Evolutionary conservation across 2,113 vertebrate genomes (phyloP).

Genomic region (Hippocampus zosterae): DNA sequence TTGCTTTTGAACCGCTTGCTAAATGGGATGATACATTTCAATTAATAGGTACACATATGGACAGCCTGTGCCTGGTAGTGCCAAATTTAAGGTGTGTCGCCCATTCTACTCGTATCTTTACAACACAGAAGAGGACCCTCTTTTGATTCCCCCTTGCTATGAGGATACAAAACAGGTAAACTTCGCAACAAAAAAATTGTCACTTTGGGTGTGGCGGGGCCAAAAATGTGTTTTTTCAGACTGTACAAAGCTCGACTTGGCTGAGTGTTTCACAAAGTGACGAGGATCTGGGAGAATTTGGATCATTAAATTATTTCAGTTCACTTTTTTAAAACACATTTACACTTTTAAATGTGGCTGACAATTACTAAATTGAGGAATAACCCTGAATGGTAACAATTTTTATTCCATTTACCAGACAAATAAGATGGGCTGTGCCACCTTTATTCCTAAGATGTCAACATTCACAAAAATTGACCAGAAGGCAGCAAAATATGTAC

Average conservation of each 20-base stretch:
- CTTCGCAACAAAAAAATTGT: neutral
- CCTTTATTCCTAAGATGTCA: slow-evolving; percentile 33
- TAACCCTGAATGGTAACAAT: no score
- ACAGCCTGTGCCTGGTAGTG: slow-evolving; percentile 63
- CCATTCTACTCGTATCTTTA: rapidly evolving
- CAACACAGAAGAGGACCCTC: rapidly evolving
- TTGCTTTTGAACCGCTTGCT: neutral
- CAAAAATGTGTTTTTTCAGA: no score
- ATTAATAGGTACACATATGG: slow-evolving; percentile 64
- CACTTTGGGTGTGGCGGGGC: no score
- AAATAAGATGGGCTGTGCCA: slow-evolving; percentile 44
- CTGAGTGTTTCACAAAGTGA: no score
- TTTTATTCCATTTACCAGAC: slow-evolving; percentile 21
- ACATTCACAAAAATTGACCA: slow-evolving; percentile 29
- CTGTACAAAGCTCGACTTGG: no score
- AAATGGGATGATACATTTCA: neutral
- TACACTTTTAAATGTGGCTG: no score
- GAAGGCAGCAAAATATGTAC: rapidly evolving
- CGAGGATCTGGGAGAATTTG: no score
- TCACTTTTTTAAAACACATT: no score
- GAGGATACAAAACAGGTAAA: slow-evolving; percentile 46
- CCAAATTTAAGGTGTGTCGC: slow-evolving; percentile 35
- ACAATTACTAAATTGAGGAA: no score
- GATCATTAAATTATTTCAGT: no score
- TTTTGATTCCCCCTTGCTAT: slow-evolving; percentile 16